These are phyloP conservation scores for Ochlodes sylvanus DNA, from an alignment of 2,888 invertebrate species.

Conservation along the genomic window DNA sequence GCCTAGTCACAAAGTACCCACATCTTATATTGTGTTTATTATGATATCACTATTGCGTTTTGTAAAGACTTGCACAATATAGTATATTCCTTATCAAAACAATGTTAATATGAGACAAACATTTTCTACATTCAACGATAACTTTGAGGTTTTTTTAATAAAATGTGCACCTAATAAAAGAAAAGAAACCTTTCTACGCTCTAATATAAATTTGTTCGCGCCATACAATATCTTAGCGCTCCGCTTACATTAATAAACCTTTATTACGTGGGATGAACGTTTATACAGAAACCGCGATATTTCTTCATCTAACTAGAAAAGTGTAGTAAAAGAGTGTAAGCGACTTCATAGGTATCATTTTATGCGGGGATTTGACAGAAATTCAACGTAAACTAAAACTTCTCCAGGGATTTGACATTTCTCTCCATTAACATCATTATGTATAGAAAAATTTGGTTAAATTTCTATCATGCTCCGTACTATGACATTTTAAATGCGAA, in stretches of 20 bases:
- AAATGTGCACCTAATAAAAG: conserved; percentile 17
- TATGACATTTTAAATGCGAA: too few relatives aligned
- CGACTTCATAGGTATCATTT: too few relatives aligned
- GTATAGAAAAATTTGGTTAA: too few relatives aligned
- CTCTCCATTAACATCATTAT: too few relatives aligned
- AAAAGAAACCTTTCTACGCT: conserved; percentile 15
- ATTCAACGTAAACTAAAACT: too few relatives aligned
- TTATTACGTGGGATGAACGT: conserved; percentile 26
- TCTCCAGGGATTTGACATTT: too few relatives aligned
- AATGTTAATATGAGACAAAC: too few relatives aligned
- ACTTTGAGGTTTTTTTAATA: neutral
- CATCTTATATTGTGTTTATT: neutral
- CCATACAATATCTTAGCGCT: conserved; percentile 30
- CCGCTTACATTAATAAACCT: conserved; percentile 33
- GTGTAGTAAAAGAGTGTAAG: neutral
- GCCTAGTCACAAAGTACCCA: neutral
- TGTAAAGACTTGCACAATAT: too few relatives aligned
- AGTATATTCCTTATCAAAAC: too few relatives aligned
- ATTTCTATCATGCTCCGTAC: too few relatives aligned
- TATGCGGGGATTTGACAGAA: too few relatives aligned
- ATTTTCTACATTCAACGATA: neutral
- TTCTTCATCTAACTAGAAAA: conserved; percentile 22
- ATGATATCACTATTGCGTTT: neutral
- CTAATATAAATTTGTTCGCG: conserved; percentile 35
- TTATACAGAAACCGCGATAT: conserved; percentile 25